Percentiles rank a stretch among this genome's conserved stretches.
Evolutionary conservation across 2,113 vertebrate genomes (phyloP).

Genomic region (Callithrix jacchus): DNA sequence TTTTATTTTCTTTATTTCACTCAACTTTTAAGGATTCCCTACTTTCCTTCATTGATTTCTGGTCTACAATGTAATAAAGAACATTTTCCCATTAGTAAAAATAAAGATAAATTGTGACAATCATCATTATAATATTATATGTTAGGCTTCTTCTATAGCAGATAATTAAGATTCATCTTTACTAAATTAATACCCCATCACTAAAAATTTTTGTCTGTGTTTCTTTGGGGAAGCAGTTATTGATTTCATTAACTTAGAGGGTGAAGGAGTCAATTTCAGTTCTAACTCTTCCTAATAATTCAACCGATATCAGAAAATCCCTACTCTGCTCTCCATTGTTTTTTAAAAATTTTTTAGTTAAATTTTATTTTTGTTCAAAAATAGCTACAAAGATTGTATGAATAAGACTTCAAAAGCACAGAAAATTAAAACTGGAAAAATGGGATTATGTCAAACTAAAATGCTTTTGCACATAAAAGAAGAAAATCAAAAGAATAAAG

Average conservation of each 20-base stretch:
- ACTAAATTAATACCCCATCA: neutral
- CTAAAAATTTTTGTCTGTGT: neutral
- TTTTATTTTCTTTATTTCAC: neutral
- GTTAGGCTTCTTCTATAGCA: neutral
- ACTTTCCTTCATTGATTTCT: neutral
- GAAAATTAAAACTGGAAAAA: too few relatives aligned
- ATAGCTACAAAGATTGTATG: too few relatives aligned
- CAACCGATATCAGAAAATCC: neutral
- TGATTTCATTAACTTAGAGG: neutral
- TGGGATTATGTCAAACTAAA: too few relatives aligned
- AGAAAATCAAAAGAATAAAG: too few relatives aligned
- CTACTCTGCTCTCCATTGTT: neutral
- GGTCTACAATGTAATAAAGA: neutral
- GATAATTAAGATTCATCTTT: neutral
- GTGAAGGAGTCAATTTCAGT: neutral
- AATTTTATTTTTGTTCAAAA: neutral
- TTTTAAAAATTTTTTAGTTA: neutral
- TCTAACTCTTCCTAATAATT: neutral
- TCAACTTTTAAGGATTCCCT: neutral
- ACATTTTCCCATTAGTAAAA: neutral
- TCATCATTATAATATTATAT: neutral
- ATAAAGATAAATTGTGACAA: neutral
- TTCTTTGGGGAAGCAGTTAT: neutral
- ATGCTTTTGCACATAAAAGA: too few relatives aligned
- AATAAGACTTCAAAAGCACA: too few relatives aligned